Percentiles rank a stretch among this genome's conserved stretches.
Evolutionary conservation across 2,888 invertebrate species (phyloP).

Genomic region (Melieria crassipennis): DNA sequence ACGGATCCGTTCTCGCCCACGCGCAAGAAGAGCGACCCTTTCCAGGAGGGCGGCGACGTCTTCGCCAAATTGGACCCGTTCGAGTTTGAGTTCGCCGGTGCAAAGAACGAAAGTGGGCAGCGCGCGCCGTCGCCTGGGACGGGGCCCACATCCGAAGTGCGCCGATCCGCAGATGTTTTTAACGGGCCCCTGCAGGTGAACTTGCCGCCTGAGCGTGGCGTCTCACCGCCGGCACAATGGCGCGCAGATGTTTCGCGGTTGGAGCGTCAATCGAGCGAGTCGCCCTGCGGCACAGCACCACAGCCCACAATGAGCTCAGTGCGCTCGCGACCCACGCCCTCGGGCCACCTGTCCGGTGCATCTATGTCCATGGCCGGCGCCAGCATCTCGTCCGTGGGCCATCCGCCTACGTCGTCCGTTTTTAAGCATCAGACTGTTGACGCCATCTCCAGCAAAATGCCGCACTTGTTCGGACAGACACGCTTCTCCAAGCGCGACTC

Average conservation of each 20-base stretch:
- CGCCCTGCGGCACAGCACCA: background rate
- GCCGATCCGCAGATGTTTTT: slow-evolving; percentile 64
- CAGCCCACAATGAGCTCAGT: slow-evolving; percentile 43
- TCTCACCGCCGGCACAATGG: slow-evolving; percentile 57
- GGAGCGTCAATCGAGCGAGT: slow-evolving; percentile 48
- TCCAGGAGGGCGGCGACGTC: slow-evolving; percentile 68
- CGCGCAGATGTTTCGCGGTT: slow-evolving; percentile 48
- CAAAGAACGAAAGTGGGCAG: slow-evolving; percentile 30
- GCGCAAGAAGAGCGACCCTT: slow-evolving; percentile 72
- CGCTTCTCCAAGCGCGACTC: slow-evolving; percentile 65
- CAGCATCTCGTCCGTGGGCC: background rate
- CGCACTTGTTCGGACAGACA: slow-evolving; percentile 65
- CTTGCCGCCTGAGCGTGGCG: slow-evolving; percentile 72
- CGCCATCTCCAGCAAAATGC: slow-evolving; percentile 67
- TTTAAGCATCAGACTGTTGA: slow-evolving; percentile 65
- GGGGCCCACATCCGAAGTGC: slow-evolving; percentile 9
- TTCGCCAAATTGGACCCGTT: slow-evolving; percentile 65
- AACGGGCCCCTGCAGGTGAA: slow-evolving; percentile 77
- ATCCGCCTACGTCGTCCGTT: slow-evolving; percentile 43
- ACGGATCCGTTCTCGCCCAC: slow-evolving; percentile 66
- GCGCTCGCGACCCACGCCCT: slow-evolving; percentile 51
- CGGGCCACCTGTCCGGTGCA: slow-evolving; percentile 3
- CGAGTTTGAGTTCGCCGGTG: slow-evolving; percentile 59
- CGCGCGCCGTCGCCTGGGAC: slow-evolving; percentile 24
- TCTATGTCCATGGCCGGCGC: background rate